phyloP scores from a whole-genome alignment of 2,888 invertebrate species.

The Physocephala rufipes region DNA sequence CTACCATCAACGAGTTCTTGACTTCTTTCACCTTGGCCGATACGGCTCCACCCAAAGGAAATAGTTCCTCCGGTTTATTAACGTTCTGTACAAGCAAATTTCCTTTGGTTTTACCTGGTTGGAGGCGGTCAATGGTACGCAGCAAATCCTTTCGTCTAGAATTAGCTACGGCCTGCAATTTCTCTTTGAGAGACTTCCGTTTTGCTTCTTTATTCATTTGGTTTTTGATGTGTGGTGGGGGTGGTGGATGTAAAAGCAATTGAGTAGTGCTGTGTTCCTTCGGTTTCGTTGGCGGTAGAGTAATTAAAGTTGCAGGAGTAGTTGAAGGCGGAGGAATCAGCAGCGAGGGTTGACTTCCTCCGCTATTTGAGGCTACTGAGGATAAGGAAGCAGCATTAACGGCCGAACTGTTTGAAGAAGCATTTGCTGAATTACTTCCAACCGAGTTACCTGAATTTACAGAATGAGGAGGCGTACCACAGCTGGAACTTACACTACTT shows the following conservation, averaged over 20 bases:
- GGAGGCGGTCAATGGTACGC: constrained; percentile 83
- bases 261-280: constrained; percentile 63
- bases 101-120: constrained; percentile 88
- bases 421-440: constrained; percentile 62
- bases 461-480: constrained; percentile 62
- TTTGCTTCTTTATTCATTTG: constrained; percentile 66
- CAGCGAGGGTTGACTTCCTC: constrained; percentile 45
- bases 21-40: constrained; percentile 69
- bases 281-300: constrained; percentile 51
- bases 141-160: constrained; percentile 76
- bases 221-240: constrained; percentile 63
- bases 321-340: constrained; percentile 45
- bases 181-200: constrained; percentile 64
- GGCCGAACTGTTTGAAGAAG: constrained; percentile 56
- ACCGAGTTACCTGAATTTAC: constrained; percentile 60
- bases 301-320: constrained; percentile 45
- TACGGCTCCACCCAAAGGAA: constrained; percentile 62
- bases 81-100: constrained; percentile 78
- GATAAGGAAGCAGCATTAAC: constrained; percentile 49
- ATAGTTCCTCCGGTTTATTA: constrained; percentile 70
- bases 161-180: constrained; percentile 60
- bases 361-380: constrained; percentile 47
- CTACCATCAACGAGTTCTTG: constrained; percentile 68
- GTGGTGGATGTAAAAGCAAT: constrained; percentile 61
- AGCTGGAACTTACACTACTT: constrained; percentile 60